Base-by-base conservation (phyloP, 2,113 vertebrate genomes). In the Tragelaphus imberbis region DNA sequence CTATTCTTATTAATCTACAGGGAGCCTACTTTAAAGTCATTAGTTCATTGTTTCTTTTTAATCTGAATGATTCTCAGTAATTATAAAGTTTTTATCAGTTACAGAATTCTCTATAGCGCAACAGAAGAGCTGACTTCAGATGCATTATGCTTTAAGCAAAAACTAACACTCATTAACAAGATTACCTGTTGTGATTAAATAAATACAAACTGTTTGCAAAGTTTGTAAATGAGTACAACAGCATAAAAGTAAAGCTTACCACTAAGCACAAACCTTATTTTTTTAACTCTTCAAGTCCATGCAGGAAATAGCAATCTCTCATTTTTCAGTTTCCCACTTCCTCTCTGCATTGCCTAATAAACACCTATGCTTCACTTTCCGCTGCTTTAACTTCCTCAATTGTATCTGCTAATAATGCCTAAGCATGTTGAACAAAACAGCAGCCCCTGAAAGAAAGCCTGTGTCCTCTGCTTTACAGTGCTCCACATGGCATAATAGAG, bases 131-230 rank as follows among this genome's bases (percentile, higher is more conserved):
- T 96, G 97, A 98, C 14, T 98, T 98, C 97, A 97, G 93, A 98
- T 97, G 97, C 94, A 98, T 98, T 97, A 95, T 98, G 98, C 98
- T 98, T 98, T 97, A 98, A 98, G 97, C 98, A 98, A 97, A 98
- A 98, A 98, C 98, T 98, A 98, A 98, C 98, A 97, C 97, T 98
- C 98, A 98, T 98, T 99, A 98, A 98, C 97, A 98, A 98, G 98
- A 98, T 99, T 98, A 98, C 96, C 98, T 98, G 98, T 98, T 98
- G 98, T 98, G 96, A 98, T 95, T 98, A 98, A 98, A 98, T 97
- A 98, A 98, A 97, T 92, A 98, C 94, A 98, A 98, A 80, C 97
- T 97, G 95, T 96, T 85, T 94, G 97, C 97, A 98, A 98, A 96
- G 96, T 97, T 93, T 95, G 93, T 95, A 97, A 97, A 98, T 90